Conservation (phyloP, 2,888 invertebrate genomes). For the Ischnus inquisitorius region DNA sequence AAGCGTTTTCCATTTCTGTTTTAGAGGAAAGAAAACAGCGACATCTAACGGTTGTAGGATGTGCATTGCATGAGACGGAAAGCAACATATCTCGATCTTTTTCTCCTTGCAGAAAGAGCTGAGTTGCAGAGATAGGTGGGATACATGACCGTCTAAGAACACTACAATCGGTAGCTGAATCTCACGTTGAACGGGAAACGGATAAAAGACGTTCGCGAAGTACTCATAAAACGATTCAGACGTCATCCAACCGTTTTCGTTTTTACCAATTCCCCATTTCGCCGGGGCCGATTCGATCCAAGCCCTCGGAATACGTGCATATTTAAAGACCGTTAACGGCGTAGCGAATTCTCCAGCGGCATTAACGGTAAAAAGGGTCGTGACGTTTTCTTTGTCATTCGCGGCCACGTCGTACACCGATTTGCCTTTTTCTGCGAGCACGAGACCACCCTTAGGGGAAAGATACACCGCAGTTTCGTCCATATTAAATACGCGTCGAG, state of each 20-base stretch:
- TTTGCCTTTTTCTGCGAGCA: slow-evolving; percentile 71
- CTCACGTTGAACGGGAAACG: slow-evolving; percentile 69
- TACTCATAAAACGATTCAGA: slow-evolving; percentile 75
- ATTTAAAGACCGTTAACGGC: slow-evolving; percentile 71
- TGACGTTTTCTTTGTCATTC: slow-evolving; percentile 71
- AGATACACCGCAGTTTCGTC: slow-evolving; percentile 73
- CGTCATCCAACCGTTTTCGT: slow-evolving; percentile 76
- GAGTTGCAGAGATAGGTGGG: slow-evolving; percentile 72
- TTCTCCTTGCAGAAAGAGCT: slow-evolving; percentile 74
- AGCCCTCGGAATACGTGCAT: slow-evolving; percentile 64
- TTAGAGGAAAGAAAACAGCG: slow-evolving; percentile 76
- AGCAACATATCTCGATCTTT: slow-evolving; percentile 73
- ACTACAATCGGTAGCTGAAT: slow-evolving; percentile 73
- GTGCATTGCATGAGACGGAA: slow-evolving; percentile 69
- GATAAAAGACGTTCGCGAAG: slow-evolving; percentile 73
- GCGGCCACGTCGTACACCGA: slow-evolving; percentile 66
- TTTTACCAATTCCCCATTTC: slow-evolving; percentile 75
- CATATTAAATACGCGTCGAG: slow-evolving; percentile 72
- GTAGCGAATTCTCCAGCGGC: slow-evolving; percentile 72
- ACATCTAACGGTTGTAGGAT: slow-evolving; percentile 76
- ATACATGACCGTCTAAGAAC: slow-evolving; percentile 75
- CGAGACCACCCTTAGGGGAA: slow-evolving; percentile 67
- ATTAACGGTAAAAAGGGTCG: slow-evolving; percentile 71
- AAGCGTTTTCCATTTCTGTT: slow-evolving; percentile 75
- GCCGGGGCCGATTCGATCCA: slow-evolving; percentile 67